These are phyloP conservation scores for Macrotis lagotis DNA, from an alignment of 2,113 vertebrate species.

Conservation along the genomic window DNA sequence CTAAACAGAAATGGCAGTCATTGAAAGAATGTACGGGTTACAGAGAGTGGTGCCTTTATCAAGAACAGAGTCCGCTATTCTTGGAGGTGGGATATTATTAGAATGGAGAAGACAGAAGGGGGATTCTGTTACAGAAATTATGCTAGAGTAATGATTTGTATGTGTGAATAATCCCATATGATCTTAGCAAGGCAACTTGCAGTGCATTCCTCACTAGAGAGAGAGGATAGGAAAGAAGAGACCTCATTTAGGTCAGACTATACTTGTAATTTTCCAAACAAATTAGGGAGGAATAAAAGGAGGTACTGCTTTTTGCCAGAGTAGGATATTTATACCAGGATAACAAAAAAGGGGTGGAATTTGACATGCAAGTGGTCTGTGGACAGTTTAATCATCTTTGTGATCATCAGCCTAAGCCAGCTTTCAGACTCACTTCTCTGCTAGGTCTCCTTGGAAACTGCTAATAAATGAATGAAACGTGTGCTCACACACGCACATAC, in stretches of 20 bases:
- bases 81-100: constrained; percentile 3
- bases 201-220: neutral
- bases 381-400: neutral
- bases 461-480: neutral
- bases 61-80: neutral
- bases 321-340: too few species aligned
- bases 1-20: neutral
- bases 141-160: too few species aligned
- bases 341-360: neutral
- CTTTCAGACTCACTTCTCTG: neutral
- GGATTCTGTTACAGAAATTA: neutral
- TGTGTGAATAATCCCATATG: too few species aligned
- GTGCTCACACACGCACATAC: too few species aligned
- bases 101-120: constrained; percentile 2
- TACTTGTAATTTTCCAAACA: constrained; percentile 11
- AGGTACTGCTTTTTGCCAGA: neutral
- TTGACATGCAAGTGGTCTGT: neutral
- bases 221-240: neutral
- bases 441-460: neutral
- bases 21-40: neutral
- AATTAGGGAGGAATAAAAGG: constrained; percentile 14
- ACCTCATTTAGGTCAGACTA: neutral
- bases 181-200: neutral
- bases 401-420: neutral
- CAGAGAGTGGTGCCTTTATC: neutral